These are phyloP conservation scores for Archivesica marissinica DNA, from an alignment of 1,140 invertebrate species.

Conservation along the genomic window DNA sequence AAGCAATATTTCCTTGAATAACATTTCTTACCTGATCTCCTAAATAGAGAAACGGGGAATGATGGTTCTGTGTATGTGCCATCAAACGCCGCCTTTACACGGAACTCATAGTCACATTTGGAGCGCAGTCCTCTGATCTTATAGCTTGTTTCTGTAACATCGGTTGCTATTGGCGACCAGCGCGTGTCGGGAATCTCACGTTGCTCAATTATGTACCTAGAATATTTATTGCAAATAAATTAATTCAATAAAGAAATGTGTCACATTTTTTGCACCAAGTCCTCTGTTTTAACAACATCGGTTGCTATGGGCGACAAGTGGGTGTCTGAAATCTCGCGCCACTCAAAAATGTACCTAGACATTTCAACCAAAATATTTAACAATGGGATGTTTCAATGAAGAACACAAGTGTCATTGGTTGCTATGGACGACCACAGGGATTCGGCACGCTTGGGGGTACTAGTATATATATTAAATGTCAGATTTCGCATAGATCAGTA, in stretches of 20 bases:
- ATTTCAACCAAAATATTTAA: no score
- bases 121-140: slow-evolving; percentile 89
- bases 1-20: not conserved
- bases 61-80: slow-evolving; percentile 84
- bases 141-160: slow-evolving; percentile 70
- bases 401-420: no score
- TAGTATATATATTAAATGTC: no score
- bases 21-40: slow-evolving; percentile 70
- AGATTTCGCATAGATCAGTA: no score
- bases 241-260: no score
- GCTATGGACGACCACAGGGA: no score
- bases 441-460: no score
- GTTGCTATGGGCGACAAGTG: slow-evolving; percentile 72
- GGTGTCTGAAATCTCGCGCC: slow-evolving; percentile 70
- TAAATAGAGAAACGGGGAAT: slow-evolving; percentile 72
- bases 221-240: not conserved
- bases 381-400: no score
- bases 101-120: slow-evolving; percentile 98
- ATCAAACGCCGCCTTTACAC: slow-evolving; percentile 97
- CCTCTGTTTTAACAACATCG: slow-evolving; percentile 68
- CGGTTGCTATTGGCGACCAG: slow-evolving; percentile 71
- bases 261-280: slow-evolving; percentile 71
- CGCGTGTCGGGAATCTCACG: slow-evolving; percentile 70
- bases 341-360: slow-evolving; percentile 71
- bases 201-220: slow-evolving; percentile 70